Conservation (phyloP, 1,140 invertebrate species). For the Procambarus virginalis region DNA sequence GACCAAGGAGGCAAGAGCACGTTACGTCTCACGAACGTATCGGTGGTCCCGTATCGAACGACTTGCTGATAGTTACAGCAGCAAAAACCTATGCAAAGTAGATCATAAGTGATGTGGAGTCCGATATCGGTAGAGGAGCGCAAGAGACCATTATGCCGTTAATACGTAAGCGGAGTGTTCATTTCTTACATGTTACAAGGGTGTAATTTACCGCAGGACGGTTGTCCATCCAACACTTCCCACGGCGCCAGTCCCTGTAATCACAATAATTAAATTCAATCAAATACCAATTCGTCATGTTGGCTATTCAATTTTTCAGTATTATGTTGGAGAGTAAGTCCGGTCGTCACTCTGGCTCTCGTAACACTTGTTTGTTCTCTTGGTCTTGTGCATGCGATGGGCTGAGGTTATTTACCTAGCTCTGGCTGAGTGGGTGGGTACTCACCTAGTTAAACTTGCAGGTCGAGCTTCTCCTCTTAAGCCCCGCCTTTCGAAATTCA, state of each 20-base stretch:
- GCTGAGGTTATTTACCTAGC: not conserved
- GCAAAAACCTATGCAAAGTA: not conserved
- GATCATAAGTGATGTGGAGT: not conserved
- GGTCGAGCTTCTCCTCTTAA: not conserved
- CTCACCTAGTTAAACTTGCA: not conserved
- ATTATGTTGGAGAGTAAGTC: not conserved
- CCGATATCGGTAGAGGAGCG: not conserved
- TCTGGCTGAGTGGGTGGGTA: not conserved
- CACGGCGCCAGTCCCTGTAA: not conserved
- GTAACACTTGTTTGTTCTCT: not conserved
- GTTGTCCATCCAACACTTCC: not conserved
- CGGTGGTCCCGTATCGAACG: no score
- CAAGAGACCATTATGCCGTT: not conserved
- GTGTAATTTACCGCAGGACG: constrained; percentile 1
- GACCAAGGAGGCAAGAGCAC: no score
- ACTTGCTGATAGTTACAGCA: no score
- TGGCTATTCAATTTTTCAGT: constrained; percentile 30
- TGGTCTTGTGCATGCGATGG: not conserved
- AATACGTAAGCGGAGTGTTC: not conserved
- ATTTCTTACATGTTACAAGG: not conserved
- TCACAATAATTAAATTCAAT: constrained; percentile 51
- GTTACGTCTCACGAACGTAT: no score
- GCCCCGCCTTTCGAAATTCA: not conserved
- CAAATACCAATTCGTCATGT: constrained; percentile 23
- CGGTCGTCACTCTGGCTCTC: not conserved